Percentiles rank a stretch among this genome's conserved stretches.
These are phyloP conservation scores for Myotis findleyi DNA, from an alignment of 2,797 vertebrate species.

Conservation along the genomic window DNA sequence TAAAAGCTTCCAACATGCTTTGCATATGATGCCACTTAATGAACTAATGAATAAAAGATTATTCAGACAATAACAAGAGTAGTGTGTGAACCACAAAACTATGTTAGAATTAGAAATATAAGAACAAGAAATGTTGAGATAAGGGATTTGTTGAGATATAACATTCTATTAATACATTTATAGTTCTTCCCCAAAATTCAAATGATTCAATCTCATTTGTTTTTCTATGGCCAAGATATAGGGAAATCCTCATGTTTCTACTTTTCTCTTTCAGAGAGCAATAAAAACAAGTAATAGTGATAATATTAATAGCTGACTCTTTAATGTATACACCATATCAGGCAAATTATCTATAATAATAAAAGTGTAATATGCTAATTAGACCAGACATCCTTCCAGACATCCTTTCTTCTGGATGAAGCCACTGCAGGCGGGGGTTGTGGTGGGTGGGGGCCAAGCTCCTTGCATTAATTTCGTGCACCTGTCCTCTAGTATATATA, in stretches of 20 bases:
- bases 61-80: neutral
- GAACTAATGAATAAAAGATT: neutral
- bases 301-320: neutral
- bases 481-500: too few species aligned
- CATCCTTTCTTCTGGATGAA: too few species aligned
- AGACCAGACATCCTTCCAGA: too few species aligned
- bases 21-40: neutral
- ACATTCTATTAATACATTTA: neutral
- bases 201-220: neutral
- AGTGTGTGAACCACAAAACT: neutral
- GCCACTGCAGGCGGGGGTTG: too few species aligned
- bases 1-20: neutral
- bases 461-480: too few species aligned
- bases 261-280: neutral
- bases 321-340: neutral
- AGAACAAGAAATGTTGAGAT: neutral
- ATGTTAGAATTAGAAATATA: neutral
- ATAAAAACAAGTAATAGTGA: neutral
- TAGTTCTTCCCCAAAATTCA: neutral
- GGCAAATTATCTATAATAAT: neutral
- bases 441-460: too few species aligned
- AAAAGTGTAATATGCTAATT: too few species aligned
- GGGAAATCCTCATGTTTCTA: neutral
- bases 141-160: neutral
- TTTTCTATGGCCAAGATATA: neutral